Evolutionary conservation across 2,797 vertebrate species (phyloP), one percentile per base, ranked within the genome.

Genomic region (Bryconaethiops microstoma): DNA sequence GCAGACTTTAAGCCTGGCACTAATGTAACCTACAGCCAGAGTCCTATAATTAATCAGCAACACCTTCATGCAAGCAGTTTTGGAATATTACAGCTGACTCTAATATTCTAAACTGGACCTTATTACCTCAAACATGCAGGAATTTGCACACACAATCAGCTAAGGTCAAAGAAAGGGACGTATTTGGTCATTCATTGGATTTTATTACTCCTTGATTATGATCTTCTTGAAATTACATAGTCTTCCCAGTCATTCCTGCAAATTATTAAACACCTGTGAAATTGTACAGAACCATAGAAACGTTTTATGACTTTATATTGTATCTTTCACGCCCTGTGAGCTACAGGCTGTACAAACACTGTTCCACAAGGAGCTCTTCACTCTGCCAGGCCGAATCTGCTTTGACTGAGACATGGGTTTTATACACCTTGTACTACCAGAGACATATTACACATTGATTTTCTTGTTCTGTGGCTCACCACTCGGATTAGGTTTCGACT

Each of bases 381-480:
- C n/a, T 45, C n/a, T 45, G 19, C 40, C 65, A 68, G 19, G n/a
- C 65, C 40, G 12, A 45, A 68, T 48, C n/a, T 10, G n/a, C 65
- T 45, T 68, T 68, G 65, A 68, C 40, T n/a, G 65, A 12, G 65
- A 68, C 65, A 68, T 68, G 65, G n/a, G 65, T 48, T 21, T 68
- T 29, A 23, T 48, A 68, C 65, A 48, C 8, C 42, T 40, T 13
- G 65, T 48, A 21, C 65, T 48, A 40, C 42, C 65, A 48, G 65
- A 68, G 40, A 68, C 65, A 48, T 68, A 68, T 68, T 68, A n/a
- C 13, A 48, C 21, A 68, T 68, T 48, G 65, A 68, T 68, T 68
- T 68, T 68, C 65, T 68, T 45, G 19, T 19, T 45, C 45, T 21
- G 42, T 68, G 42, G 40, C 65, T 68, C 40, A 21, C 65, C 42